Percentiles rank a stretch among this genome's conserved stretches.
These are phyloP conservation scores for Platynereis dumerilii DNA, from an alignment of 2,888 invertebrate genomes.

Conservation along the genomic window DNA sequence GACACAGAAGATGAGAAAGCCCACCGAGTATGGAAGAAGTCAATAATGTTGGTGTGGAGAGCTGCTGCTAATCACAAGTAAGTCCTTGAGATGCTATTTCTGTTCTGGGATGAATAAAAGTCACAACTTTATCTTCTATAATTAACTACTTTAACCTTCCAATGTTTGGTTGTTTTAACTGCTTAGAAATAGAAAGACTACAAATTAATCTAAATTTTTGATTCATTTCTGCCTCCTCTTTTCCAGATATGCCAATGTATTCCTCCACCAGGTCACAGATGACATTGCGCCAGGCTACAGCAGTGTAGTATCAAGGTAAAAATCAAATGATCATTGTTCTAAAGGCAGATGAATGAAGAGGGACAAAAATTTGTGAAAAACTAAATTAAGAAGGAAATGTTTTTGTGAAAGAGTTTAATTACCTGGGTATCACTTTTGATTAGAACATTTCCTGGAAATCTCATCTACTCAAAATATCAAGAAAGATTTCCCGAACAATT, in stretches of 20 bases:
- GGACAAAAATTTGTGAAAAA: too few relatives aligned
- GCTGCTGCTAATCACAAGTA: constrained; percentile 79
- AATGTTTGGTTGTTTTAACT: background rate
- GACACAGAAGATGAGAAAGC: constrained; percentile 77
- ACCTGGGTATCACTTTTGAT: too few relatives aligned
- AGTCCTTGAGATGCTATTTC: constrained; percentile 30
- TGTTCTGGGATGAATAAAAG: too few relatives aligned
- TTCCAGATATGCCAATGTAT: constrained; percentile 71
- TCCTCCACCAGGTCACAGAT: constrained; percentile 84
- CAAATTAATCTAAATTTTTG: too few relatives aligned
- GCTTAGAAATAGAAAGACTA: too few relatives aligned
- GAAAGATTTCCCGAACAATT: too few relatives aligned
- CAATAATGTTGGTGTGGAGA: constrained; percentile 78
- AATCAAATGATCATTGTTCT: background rate
- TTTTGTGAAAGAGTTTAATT: too few relatives aligned
- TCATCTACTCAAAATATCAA: too few relatives aligned
- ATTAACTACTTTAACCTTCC: too few relatives aligned
- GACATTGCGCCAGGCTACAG: constrained; percentile 88
- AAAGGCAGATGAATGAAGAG: too few relatives aligned
- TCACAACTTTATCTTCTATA: background rate
- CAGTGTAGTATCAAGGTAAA: constrained; percentile 72
- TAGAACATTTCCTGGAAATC: too few relatives aligned
- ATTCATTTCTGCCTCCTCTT: background rate
- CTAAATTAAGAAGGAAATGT: too few relatives aligned
- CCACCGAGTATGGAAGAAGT: constrained; percentile 85